Evolutionary conservation across 2,797 vertebrate genomes (phyloP).

Genomic region (Parotocinclus haroldoi): DNA sequence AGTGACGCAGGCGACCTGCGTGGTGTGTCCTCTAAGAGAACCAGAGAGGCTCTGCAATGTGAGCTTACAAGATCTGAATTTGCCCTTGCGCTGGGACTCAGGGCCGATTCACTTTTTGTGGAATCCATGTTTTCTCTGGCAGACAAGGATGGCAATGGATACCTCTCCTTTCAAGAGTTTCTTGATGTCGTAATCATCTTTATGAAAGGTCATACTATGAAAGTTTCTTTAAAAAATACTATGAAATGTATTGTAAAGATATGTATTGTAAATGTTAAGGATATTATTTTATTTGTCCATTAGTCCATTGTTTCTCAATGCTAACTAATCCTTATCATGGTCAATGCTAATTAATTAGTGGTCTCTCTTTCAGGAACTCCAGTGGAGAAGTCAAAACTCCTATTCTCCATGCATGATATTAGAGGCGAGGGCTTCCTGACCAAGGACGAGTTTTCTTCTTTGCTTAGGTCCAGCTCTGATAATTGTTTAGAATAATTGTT

Average conservation of each 20-base stretch:
- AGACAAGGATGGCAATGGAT: conserved; percentile 93
- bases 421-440: conserved; percentile 83
- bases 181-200: conserved; percentile 92
- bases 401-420: conserved; percentile 92
- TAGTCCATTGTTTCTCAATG: not conserved
- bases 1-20: conserved; percentile 76
- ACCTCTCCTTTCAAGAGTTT: conserved; percentile 94
- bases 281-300: not conserved
- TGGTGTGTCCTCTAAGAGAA: conserved; percentile 68
- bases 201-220: conserved; percentile 75
- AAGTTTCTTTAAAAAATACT: not conserved
- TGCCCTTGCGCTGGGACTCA: conserved; percentile 85
- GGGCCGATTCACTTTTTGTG: conserved; percentile 85
- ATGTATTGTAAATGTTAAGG: conserved; percentile 14
- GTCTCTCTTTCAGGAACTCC: conserved; percentile 73
- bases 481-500: not conserved
- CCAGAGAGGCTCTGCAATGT: conserved; percentile 81
- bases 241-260: not conserved
- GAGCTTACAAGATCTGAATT: conserved; percentile 89
- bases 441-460: conserved; percentile 85
- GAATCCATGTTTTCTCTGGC: conserved; percentile 94
- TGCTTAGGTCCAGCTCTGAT: conserved; percentile 79
- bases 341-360: not conserved
- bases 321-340: not conserved
- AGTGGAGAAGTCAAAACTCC: conserved; percentile 87